Evolutionary conservation across 35 echinoderm and acorn worm genomes (phyloP).

Genomic region (Anneissia japonica): DNA sequence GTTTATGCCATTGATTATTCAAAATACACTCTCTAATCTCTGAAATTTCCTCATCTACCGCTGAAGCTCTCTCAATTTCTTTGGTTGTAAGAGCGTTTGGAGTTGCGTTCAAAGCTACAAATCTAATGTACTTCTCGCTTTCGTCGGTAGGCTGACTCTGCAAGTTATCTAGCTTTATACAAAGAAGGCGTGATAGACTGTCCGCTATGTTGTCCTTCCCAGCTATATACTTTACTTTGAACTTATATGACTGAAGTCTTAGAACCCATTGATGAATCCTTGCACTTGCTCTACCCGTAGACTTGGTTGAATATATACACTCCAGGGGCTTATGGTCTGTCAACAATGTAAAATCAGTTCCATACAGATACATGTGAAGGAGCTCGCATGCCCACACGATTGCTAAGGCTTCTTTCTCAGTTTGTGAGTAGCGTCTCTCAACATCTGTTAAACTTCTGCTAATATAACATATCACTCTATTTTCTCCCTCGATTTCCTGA

Average conservation of each 20-base stretch:
- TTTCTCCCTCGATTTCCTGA: neutral
- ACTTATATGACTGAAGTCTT: conserved; percentile 40
- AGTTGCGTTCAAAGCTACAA: too few relatives aligned
- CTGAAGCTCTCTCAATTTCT: too few relatives aligned
- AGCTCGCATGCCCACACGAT: conserved; percentile 40
- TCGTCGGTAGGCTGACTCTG: too few relatives aligned
- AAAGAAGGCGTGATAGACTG: neutral
- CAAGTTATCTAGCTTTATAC: neutral
- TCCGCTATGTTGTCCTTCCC: conserved; percentile 37
- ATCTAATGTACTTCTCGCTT: too few relatives aligned
- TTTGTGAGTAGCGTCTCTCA: conserved; percentile 49
- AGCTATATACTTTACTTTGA: conserved; percentile 36
- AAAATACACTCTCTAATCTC: too few relatives aligned
- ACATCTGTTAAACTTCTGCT: conserved; percentile 34
- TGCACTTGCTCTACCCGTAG: conserved; percentile 25
- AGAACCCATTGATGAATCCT: conserved; percentile 51
- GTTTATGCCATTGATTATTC: too few relatives aligned
- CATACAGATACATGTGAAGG: conserved; percentile 45
- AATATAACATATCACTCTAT: conserved; percentile 6
- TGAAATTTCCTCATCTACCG: too few relatives aligned
- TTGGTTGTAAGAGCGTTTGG: too few relatives aligned
- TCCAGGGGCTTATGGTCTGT: conserved; percentile 49
- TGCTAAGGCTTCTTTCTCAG: conserved; percentile 40
- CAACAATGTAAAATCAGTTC: conserved; percentile 21
- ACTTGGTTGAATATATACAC: neutral